phyloP scores from a whole-genome alignment of 1,140 invertebrate genomes.

The Meloidogyne hapla region DNA sequence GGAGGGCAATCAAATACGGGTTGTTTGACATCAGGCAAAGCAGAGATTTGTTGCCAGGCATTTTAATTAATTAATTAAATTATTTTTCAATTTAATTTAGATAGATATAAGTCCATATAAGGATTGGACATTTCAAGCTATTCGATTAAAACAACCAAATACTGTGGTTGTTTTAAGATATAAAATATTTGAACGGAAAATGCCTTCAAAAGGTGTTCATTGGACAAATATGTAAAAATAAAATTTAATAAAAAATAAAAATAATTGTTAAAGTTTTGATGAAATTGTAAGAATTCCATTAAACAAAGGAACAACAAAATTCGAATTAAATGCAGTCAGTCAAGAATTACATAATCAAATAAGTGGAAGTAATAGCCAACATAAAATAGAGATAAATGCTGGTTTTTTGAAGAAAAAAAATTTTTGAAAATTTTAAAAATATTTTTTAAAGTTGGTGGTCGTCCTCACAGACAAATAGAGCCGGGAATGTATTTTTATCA shows the following conservation, averaged over 20 bases:
- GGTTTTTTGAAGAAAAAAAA: background rate
- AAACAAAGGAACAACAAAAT: conserved; percentile 53
- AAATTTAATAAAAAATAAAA: background rate
- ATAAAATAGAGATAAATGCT: conserved; percentile 24
- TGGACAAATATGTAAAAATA: background rate
- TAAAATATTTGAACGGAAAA: conserved; percentile 46
- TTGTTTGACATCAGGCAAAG: conserved; percentile 38
- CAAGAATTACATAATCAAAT: conserved; percentile 6
- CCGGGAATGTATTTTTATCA: conserved; percentile 52
- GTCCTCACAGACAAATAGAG: conserved; percentile 47
- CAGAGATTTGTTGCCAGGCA: conserved; percentile 52
- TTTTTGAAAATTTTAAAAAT: background rate
- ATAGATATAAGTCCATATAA: conserved; percentile 47
- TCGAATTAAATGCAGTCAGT: conserved; percentile 45
- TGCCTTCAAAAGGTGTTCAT: background rate
- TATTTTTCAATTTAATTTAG: background rate
- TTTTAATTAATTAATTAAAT: background rate
- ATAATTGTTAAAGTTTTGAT: conserved; percentile 26
- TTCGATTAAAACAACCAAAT: conserved; percentile 50
- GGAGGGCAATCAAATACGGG: conserved; percentile 46
- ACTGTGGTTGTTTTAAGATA: conserved; percentile 48
- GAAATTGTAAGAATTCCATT: conserved; percentile 47
- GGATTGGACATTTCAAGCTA: conserved; percentile 53
- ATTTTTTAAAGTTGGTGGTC: conserved; percentile 30
- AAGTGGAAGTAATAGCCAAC: background rate